A percentile compares a stretch with the other conserved stretches of the same genome.
phyloP scores from a whole-genome alignment of 2,797 vertebrate species.

The Chaenodraco wilsoni region DNA sequence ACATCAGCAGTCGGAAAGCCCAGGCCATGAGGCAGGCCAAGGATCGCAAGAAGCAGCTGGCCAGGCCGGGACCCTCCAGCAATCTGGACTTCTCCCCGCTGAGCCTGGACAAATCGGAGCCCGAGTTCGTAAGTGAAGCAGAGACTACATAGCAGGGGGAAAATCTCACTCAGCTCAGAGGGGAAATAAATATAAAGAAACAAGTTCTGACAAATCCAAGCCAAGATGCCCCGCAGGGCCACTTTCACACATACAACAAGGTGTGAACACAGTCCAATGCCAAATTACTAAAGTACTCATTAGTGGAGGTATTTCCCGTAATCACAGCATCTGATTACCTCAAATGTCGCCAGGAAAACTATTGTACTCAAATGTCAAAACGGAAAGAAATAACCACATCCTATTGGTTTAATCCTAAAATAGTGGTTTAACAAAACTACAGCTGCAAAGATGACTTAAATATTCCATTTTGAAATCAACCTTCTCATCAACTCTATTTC shows the following conservation, averaged over 20 bases:
- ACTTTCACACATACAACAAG: slow-evolving; percentile 25
- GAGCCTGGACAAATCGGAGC: slow-evolving; percentile 86
- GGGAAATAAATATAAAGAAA: slow-evolving; percentile 12
- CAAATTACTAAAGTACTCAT: slow-evolving; percentile 12
- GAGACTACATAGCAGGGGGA: not conserved
- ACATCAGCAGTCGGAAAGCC: slow-evolving; percentile 89
- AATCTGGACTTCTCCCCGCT: slow-evolving; percentile 81
- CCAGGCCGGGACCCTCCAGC: slow-evolving; percentile 82
- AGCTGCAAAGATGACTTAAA: no score
- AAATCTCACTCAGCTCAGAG: not conserved
- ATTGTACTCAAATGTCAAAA: no score
- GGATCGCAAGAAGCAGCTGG: slow-evolving; percentile 88
- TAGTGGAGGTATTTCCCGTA: not conserved
- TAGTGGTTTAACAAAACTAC: no score
- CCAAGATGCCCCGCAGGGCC: slow-evolving; percentile 7
- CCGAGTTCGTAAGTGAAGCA: slow-evolving; percentile 87
- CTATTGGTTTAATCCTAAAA: no score
- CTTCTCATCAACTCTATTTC: no score
- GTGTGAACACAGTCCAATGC: slow-evolving; percentile 29
- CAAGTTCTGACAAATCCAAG: slow-evolving; percentile 28
- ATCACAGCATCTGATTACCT: no score
- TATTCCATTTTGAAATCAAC: no score
- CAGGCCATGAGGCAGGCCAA: slow-evolving; percentile 88
- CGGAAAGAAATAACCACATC: no score
- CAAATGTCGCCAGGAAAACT: no score